Evolutionary conservation across 2,113 vertebrate genomes (phyloP).

Genomic region (Pelobates fuscus): DNA sequence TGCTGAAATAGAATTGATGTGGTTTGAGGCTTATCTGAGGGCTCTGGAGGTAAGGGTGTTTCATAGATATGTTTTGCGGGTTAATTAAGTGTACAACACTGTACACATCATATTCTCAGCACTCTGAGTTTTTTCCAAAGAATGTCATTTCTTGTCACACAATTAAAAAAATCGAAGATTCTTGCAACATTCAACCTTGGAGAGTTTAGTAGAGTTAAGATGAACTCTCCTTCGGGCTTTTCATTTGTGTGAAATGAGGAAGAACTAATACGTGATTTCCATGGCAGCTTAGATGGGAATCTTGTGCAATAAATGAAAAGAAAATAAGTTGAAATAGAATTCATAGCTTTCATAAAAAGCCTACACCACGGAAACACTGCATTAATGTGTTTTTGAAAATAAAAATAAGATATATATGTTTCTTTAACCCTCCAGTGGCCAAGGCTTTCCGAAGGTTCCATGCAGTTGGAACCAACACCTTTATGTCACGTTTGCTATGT

Average conservation of each 20-base stretch:
- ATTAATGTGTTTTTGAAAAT: neutral
- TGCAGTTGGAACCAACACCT: too few species aligned
- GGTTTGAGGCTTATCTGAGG: too few species aligned
- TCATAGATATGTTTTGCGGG: too few species aligned
- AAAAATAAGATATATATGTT: too few species aligned
- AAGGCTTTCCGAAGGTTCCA: too few species aligned
- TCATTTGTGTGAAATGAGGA: conserved; percentile 43
- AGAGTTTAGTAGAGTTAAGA: conserved; percentile 19
- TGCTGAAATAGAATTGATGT: too few species aligned
- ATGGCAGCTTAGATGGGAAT: conserved; percentile 35
- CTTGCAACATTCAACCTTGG: conserved; percentile 24
- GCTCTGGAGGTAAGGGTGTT: too few species aligned
- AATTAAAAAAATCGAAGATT: conserved; percentile 37
- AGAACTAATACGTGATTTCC: conserved; percentile 43
- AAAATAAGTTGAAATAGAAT: conserved; percentile 32
- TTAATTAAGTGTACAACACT: too few species aligned
- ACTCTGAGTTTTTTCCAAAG: neutral
- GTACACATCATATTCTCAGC: neutral
- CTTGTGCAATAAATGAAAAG: conserved; percentile 32
- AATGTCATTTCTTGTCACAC: conserved; percentile 22
- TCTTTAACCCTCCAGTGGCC: too few species aligned
- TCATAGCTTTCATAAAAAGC: conserved; percentile 13
- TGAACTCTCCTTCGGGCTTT: conserved; percentile 27
- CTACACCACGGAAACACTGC: neutral
- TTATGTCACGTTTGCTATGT: too few species aligned